Base-by-base conservation (phyloP, 2,113 vertebrate genomes). In the Cyprinodon tularosa region DNA sequence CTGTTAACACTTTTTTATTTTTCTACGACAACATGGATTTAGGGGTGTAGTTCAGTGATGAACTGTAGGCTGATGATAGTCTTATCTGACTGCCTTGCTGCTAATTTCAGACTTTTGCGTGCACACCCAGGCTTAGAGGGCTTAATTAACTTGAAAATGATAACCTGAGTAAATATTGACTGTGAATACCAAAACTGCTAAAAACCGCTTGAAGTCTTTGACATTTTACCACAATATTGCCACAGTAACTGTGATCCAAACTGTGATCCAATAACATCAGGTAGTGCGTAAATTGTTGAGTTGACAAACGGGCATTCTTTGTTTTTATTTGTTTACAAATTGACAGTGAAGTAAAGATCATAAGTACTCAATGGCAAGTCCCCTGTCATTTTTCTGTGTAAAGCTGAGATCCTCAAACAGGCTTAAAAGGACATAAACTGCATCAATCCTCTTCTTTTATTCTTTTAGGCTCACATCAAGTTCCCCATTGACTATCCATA, bases 401-500 rank as follows among this genome's bases (percentile, higher is more conserved):
- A 48, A 22, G 40, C 20, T 66, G 42, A 44, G 20, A 36, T 53
- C 36, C 66, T 47, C 17, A 37, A 14, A 53, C 17, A 70, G 22
- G 9, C 65, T 38, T 15, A 13, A n/a, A 12, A 62, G 66, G 36
- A 39, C 62, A 17, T 66, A 13, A 71, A 68, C 50, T 66, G 45
- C 57, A 59, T 57, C 45, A 68, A 77, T 3, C n/a, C 64, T 71
- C 17, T 73, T 82, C 53, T 82, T 77, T 86, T 81, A 39, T 72
- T 80, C 44, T 70, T 71, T 74, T 89, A 99, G 98, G 96, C 98
- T 92, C 98, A 99, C 92, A 97, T 99, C 94, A 99, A 98, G 92
- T 99, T 99, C 92, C 98, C 98, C 76, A 96, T 99, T 1, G 98
- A 99, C 88, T 99, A 99, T 81, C 98, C 98, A 6, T 99, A 99